Conservation (phyloP, 2,797 vertebrate species). For the Halcyon chelicuti region DNA sequence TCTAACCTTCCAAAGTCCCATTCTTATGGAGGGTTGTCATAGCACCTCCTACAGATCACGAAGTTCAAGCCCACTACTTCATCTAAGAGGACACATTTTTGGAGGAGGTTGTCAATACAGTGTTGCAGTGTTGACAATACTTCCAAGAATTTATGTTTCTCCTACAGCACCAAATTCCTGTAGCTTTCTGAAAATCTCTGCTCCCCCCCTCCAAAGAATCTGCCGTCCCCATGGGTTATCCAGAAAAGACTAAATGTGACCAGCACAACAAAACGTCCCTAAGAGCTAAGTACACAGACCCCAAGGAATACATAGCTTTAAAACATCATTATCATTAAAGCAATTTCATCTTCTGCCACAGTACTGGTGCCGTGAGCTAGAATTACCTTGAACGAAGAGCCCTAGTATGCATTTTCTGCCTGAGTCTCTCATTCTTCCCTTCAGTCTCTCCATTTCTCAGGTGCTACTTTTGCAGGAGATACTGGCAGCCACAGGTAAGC, state of each 20-base stretch:
- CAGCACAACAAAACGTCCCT: background rate
- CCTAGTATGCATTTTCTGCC: background rate
- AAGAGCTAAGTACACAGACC: background rate
- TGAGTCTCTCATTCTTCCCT: background rate
- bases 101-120: background rate
- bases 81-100: background rate
- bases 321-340: background rate
- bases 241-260: background rate
- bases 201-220: background rate
- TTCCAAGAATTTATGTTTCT: background rate
- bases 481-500: background rate
- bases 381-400: background rate
- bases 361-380: background rate
- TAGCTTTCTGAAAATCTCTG: background rate
- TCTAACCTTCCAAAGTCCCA: background rate
- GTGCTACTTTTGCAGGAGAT: background rate
- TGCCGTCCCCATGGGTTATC: background rate
- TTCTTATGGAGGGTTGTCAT: background rate
- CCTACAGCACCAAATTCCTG: background rate
- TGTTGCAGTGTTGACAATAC: background rate
- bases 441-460: background rate
- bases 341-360: background rate
- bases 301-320: background rate
- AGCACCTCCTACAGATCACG: background rate
- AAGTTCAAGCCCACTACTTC: background rate